Conservation (phyloP, 2,888 invertebrate species). For the Cryptocheilus praepositus region DNA sequence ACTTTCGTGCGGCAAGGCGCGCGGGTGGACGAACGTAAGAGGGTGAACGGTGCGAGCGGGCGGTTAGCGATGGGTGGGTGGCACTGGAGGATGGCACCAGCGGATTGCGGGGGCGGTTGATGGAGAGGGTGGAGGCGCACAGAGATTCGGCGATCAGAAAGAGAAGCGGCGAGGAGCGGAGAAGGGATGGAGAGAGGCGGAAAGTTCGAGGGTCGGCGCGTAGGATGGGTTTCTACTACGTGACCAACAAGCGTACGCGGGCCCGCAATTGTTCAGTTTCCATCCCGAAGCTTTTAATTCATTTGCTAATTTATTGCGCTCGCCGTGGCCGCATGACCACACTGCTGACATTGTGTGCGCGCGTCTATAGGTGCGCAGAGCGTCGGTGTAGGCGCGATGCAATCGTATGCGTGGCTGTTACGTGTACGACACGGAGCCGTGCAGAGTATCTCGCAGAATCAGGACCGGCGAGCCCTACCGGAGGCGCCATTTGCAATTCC, state of each 20-base stretch:
- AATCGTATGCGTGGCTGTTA: too few species aligned
- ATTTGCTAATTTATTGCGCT: slow-evolving; percentile 40
- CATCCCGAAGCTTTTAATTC: slow-evolving; percentile 46
- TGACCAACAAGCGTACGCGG: slow-evolving; percentile 34
- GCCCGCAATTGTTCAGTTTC: slow-evolving; percentile 44
- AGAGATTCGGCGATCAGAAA: too few species aligned
- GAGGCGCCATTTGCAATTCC: too few species aligned
- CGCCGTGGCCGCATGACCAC: background rate
- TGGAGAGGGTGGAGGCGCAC: background rate
- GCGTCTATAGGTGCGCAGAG: background rate
- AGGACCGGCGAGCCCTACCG: background rate
- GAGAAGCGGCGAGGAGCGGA: background rate
- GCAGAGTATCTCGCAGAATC: slow-evolving; percentile 1
- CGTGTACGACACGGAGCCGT: too few species aligned
- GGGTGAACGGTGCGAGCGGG: slow-evolving; percentile 13
- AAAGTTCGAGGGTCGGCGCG: slow-evolving; percentile 18
- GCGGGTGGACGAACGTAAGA: slow-evolving; percentile 10
- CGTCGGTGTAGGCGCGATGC: background rate
- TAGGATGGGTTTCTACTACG: slow-evolving; percentile 37
- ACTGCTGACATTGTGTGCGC: slow-evolving; percentile 17
- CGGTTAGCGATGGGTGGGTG: background rate
- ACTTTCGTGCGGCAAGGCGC: slow-evolving; percentile 32
- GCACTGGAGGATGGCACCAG: background rate
- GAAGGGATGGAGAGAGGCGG: slow-evolving; percentile 7
- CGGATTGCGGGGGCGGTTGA: slow-evolving; percentile 12